Base-by-base conservation (phyloP, 2,113 vertebrate genomes). In the Scortum barcoo region DNA sequence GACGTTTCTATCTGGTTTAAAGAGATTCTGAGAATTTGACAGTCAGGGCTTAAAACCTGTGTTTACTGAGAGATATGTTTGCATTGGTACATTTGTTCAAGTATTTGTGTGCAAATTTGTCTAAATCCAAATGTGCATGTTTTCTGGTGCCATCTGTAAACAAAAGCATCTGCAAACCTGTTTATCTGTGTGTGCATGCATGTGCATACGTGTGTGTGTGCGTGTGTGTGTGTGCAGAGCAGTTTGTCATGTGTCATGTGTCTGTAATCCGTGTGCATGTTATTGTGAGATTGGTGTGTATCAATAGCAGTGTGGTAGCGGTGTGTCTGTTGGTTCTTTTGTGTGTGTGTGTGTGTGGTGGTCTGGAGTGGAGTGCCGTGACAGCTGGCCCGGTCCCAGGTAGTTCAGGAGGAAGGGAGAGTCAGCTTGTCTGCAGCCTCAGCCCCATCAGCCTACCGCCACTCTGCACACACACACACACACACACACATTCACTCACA, bases 371-470 rank as follows among this genome's bases (percentile, higher is more conserved):
- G 86, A 90, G 82, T 20, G 22, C 72, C 58, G 78, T 88, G 91
- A 93, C 92, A 93, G 91, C 93, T 95, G 95, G 93, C 92, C 76
- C 69, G 16, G 78, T 88, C 91, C 94, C 95, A 95, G 94, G 86
- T 87, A 92, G 92, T 92, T 91, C 87, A 84, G 87, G 76, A 88
- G 88, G 89, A 80, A 86, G 90, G 57, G 83, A 89, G 88, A 92
- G 89, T 83, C 70, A 24, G 86, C 54, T 84, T 54, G 90, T 90
- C 91, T 92, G 90, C 80, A 89, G 86, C 78, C 82, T 69, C 77
- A 62, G 76, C 67, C 74, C 69, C 81, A 30, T 76, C 81, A 76
- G 57, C 74, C 72, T 79, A 38, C 86, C 81, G 7, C 70, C 50
- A 58, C 70, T 56, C 72, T 40, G 44, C 50, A 7, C 53, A 13